Evolutionary conservation across 2,888 invertebrate species (phyloP).

Genomic region (Nomada ferruginata): DNA sequence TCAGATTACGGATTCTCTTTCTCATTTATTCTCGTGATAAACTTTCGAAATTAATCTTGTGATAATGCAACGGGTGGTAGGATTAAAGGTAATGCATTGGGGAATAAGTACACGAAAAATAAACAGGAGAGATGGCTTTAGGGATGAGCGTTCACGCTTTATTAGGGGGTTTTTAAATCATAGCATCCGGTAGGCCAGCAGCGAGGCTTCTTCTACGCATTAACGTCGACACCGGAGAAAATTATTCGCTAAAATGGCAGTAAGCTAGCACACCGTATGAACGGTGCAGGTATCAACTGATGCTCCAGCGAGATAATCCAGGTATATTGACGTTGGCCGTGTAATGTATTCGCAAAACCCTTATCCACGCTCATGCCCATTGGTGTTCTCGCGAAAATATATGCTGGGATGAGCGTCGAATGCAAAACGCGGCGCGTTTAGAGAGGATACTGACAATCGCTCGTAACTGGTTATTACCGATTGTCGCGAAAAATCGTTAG

Average conservation of each 20-base stretch:
- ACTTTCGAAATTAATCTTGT: no score
- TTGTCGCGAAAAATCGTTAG: neutral
- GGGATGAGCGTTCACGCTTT: conserved; percentile 14
- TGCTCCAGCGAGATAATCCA: conserved; percentile 63
- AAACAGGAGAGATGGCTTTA: neutral
- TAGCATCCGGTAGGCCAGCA: neutral
- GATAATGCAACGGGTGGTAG: neutral
- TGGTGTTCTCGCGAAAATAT: conserved; percentile 51
- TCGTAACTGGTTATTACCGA: conserved; percentile 33
- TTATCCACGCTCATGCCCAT: conserved; percentile 39
- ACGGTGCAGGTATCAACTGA: conserved; percentile 57
- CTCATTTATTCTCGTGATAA: no score
- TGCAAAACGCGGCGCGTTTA: conserved; percentile 13
- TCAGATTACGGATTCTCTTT: no score
- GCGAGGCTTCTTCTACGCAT: conserved; percentile 40
- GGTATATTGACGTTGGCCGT: conserved; percentile 58
- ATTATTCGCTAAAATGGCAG: conserved; percentile 61
- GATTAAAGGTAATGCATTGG: conserved; percentile 5
- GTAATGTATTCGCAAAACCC: conserved; percentile 65
- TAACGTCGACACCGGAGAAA: conserved; percentile 59
- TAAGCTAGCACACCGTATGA: conserved; percentile 60
- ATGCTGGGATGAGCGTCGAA: conserved; percentile 26
- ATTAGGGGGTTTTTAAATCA: conserved; percentile 20
- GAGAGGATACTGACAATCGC: conserved; percentile 38
- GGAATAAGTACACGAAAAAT: conserved; percentile 11